phyloP scores from a whole-genome alignment of 2,113 vertebrate species.

The Planiliza haematocheilus region DNA sequence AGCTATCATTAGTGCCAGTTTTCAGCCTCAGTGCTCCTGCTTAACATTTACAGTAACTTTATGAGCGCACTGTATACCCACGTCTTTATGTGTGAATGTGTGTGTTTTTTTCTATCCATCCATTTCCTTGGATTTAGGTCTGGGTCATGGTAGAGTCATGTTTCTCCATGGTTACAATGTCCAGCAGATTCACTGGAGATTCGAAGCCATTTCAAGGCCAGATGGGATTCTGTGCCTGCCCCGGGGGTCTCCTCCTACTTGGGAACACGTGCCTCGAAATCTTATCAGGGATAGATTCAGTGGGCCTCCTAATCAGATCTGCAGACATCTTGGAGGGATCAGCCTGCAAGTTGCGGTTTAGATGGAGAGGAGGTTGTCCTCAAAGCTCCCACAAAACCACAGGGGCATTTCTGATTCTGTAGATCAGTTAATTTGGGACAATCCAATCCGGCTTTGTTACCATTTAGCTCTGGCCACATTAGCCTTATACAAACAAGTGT shows the following conservation, averaged over 20 bases:
- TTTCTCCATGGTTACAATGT: not conserved
- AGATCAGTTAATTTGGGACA: not conserved
- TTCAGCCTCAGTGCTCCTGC: no score
- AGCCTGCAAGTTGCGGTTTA: slow-evolving; percentile 8
- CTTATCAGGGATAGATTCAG: not conserved
- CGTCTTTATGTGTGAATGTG: no score
- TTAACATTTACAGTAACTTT: no score
- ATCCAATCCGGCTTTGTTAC: no score
- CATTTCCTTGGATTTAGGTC: not conserved
- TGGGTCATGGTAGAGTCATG: not conserved
- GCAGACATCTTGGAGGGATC: slow-evolving; percentile 14
- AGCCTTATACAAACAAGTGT: no score
- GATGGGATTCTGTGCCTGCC: slow-evolving; percentile 12
- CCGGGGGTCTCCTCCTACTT: slow-evolving; percentile 5
- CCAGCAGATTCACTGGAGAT: not conserved
- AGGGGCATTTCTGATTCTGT: not conserved
- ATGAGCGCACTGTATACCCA: no score
- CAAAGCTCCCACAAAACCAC: not conserved
- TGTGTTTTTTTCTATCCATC: not conserved
- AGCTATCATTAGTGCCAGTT: no score
- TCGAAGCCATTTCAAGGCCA: not conserved
- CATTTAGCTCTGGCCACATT: no score
- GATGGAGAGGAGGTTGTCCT: not conserved
- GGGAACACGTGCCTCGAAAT: not conserved
- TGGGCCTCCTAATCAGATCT: slow-evolving; percentile 22